Conservation (phyloP, 2,888 invertebrate species). For the Drosophila leonis region DNA sequence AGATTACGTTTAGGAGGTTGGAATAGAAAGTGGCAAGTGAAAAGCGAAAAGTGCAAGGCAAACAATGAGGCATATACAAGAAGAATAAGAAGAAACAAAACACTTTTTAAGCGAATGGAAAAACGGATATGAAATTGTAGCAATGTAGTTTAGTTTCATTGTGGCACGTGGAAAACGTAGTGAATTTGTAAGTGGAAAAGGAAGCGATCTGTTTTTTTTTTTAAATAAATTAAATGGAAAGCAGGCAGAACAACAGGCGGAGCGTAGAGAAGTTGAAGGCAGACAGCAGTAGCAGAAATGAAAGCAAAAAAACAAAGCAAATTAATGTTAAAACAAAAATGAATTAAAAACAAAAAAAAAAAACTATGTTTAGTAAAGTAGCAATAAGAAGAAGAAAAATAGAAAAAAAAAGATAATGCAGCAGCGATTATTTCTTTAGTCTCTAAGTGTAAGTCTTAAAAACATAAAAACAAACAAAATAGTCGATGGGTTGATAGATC, state of each 20-base stretch:
- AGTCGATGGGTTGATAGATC: conserved; percentile 35
- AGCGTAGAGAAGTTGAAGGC: conserved; percentile 12
- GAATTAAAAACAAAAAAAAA: conserved; percentile 16
- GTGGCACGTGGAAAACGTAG: conserved; percentile 36
- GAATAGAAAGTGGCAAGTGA: conserved; percentile 9
- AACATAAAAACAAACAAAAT: conserved; percentile 8
- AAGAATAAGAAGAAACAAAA: conserved; percentile 22
- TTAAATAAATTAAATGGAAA: not conserved
- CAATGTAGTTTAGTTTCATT: conserved; percentile 59
- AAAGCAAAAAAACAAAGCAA: conserved; percentile 54
- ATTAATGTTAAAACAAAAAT: conserved; percentile 45
- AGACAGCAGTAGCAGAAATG: conserved; percentile 55
- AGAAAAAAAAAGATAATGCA: conserved; percentile 21
- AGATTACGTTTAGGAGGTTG: conserved; percentile 10
- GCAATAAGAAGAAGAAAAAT: conserved; percentile 36
- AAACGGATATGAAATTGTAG: conserved; percentile 44
- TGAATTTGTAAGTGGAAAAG: conserved; percentile 28
- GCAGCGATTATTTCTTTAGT: conserved; percentile 60
- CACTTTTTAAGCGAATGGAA: conserved; percentile 9
- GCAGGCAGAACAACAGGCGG: conserved; percentile 21
- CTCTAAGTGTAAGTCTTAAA: conserved; percentile 52
- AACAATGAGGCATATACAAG: conserved; percentile 60
- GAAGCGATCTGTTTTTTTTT: conserved; percentile 38
- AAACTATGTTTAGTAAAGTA: conserved; percentile 51
- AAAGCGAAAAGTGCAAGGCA: conserved; percentile 38